Evolutionary conservation across 2,888 invertebrate species (phyloP), one percentile per base, ranked within the genome.

Genomic region (Andricus quercusramuli): DNA sequence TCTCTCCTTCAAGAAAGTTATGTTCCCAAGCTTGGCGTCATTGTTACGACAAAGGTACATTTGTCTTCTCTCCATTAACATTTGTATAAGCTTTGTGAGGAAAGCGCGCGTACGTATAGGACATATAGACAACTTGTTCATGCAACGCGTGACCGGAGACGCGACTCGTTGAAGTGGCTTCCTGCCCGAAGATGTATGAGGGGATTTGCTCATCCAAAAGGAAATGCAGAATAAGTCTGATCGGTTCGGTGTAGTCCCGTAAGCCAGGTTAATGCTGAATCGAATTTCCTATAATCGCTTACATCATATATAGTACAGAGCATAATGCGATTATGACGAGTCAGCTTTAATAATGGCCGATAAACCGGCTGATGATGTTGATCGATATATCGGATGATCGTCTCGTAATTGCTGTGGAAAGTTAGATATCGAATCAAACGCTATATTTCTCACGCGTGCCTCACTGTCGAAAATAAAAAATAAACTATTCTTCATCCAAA

Each of bases 11-110:
- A 56, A 56, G 15, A 62, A 25, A 62, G 62, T 25, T 62, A 29
- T 68, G 44, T 32, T 32, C 20, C 11, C 20, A 51, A 29, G 51
- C 47, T 74, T 51, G 51, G 20, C 29, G 29, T 32, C 29, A 74
- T 74, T 74, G 70, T 74, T 32, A 51, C 51, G 70, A 74, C 29
- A 51, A 20, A 51, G 51, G 25, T 74, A 56, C 51, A 74, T 74
- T 74, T 74, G 70, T 74, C 70, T 74, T 74, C 70, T 74, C 11
- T 47, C 29, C 29, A 74, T 74, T 51, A 56, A 74, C 70, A 51
- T 70, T 67, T 67, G 20, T 51, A 74, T 74, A 25, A 74, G 47
- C 17, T 25, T 68, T 68, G 68, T 68, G 8, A 47, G 25, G 47
- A 47, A 68, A 68, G 47, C 47, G 56, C 20, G n/a, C n/a, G n/a